Conservation (phyloP, 2,888 invertebrate genomes). For the Noctua fimbriata region DNA sequence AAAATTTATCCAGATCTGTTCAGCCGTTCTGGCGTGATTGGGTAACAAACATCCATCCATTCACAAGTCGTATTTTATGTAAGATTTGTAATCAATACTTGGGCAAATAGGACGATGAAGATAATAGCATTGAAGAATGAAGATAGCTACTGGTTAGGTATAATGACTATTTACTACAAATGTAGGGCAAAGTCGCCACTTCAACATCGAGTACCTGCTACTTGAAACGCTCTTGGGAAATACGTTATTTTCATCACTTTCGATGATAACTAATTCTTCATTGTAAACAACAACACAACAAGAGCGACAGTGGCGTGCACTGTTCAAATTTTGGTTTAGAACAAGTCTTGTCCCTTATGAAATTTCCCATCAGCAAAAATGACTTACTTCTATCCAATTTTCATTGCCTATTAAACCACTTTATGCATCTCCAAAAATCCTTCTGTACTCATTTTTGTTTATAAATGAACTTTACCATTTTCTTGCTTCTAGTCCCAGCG, state of each 20-base stretch:
- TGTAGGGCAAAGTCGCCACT: constrained; percentile 35
- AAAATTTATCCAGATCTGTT: not conserved
- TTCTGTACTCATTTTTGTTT: not conserved
- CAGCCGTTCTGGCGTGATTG: not conserved
- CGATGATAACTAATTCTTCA: not conserved
- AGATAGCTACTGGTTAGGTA: not conserved
- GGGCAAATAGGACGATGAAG: not conserved
- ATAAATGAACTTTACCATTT: not conserved
- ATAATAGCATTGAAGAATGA: constrained; percentile 22
- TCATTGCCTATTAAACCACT: not conserved
- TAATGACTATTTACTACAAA: constrained; percentile 15
- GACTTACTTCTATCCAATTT: not conserved
- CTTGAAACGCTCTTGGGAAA: constrained; percentile 10
- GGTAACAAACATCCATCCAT: no score
- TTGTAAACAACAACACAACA: not conserved
- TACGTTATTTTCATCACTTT: constrained; percentile 4
- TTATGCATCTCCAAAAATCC: not conserved
- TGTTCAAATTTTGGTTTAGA: not conserved
- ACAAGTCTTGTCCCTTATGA: not conserved
- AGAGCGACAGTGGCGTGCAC: constrained; percentile 2
- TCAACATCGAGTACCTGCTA: constrained; percentile 15
- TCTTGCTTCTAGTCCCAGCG: not conserved
- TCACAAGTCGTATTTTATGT: not conserved
- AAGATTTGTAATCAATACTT: not conserved
- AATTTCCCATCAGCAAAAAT: not conserved